Evolutionary conservation across 2,888 invertebrate genomes (phyloP).

Genomic region (Hirtodrosophila cameraria): DNA sequence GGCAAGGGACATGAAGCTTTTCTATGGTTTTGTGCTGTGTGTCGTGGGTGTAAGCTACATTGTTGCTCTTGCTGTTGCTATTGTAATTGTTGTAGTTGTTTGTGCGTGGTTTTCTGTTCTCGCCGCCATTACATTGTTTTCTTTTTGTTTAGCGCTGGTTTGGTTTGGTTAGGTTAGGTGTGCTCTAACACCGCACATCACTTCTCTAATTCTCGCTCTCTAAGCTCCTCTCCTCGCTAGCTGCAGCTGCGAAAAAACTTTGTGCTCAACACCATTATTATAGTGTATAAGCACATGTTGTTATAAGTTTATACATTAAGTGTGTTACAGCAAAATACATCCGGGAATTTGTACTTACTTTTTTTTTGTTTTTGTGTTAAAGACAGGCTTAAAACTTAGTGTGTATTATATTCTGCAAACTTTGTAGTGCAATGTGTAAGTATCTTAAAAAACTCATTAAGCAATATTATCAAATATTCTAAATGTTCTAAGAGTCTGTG

Average conservation of each 20-base stretch:
- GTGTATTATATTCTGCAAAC: no score
- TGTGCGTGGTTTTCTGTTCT: constrained; percentile 62
- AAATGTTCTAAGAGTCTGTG: constrained; percentile 20
- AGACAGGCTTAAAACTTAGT: background rate
- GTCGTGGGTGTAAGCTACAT: constrained; percentile 32
- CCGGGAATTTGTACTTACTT: constrained; percentile 3
- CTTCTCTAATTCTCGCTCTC: constrained; percentile 4
- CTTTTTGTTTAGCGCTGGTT: constrained; percentile 71
- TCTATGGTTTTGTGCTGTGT: constrained; percentile 14
- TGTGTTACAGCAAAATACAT: constrained; percentile 19
- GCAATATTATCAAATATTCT: no score
- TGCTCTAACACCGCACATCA: constrained; percentile 7
- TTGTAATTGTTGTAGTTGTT: constrained; percentile 20
- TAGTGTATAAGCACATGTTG: constrained; percentile 30
- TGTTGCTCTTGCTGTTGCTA: constrained; percentile 16
- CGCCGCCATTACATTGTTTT: constrained; percentile 75
- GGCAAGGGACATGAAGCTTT: constrained; percentile 1
- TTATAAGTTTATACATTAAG: constrained; percentile 16
- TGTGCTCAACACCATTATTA: constrained; percentile 35
- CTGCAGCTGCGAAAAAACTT: constrained; percentile 59
- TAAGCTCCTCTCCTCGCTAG: constrained; percentile 16
- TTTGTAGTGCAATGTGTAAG: no score
- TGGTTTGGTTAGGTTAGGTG: no score
- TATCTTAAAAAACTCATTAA: no score
- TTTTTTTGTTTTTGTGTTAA: background rate